Conservation (phyloP, 2,797 vertebrate species). For the Neopelma chrysocephalum region DNA sequence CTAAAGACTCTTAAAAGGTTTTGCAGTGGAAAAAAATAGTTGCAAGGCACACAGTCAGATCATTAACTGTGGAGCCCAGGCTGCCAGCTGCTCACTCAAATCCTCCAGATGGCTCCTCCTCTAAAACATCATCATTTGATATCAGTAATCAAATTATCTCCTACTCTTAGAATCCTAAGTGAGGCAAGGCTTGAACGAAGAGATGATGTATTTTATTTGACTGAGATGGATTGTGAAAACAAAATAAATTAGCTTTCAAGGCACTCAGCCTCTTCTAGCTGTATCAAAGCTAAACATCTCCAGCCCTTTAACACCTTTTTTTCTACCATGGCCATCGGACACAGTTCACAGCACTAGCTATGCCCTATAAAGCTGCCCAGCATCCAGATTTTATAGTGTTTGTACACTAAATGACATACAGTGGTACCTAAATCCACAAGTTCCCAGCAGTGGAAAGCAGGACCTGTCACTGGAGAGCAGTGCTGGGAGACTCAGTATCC, state of each 20-base stretch:
- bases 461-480: neutral
- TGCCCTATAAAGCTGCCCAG: neutral
- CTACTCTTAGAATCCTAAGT: conserved; percentile 7
- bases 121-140: conserved; percentile 54
- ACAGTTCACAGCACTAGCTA: neutral
- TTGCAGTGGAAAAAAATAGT: conserved; percentile 45
- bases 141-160: conserved; percentile 50
- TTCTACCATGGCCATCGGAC: neutral
- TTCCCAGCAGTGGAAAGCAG: neutral
- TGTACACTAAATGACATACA: neutral
- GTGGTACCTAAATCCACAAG: neutral
- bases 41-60: conserved; percentile 19
- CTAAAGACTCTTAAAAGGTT: conserved; percentile 62
- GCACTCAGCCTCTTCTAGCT: neutral
- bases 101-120: conserved; percentile 63
- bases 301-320: neutral
- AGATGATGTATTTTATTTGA: conserved; percentile 17
- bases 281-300: neutral
- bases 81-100: conserved; percentile 62
- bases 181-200: neutral
- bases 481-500: accelerated
- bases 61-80: conserved; percentile 48
- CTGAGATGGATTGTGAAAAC: neutral
- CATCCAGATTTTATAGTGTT: neutral
- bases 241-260: conserved; percentile 9